Evolutionary conservation across 2,888 invertebrate genomes (phyloP).

Genomic region (Agrenia bidenticulata): DNA sequence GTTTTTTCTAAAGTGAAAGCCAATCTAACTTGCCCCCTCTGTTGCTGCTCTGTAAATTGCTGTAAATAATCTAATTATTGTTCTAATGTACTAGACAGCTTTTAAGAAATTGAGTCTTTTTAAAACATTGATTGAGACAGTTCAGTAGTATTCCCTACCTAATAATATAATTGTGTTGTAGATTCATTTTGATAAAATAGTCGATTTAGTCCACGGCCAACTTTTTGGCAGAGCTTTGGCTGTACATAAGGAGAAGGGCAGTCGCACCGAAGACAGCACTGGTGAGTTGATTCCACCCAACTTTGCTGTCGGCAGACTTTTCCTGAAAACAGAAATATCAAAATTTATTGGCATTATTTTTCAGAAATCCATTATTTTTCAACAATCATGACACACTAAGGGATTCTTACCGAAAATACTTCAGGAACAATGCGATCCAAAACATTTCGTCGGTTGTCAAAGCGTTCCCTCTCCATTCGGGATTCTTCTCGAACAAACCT

Average conservation of each 20-base stretch:
- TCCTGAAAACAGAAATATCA: not conserved
- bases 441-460: constrained; percentile 8
- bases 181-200: not conserved
- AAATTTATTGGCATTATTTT: too few relatives aligned
- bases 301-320: constrained; percentile 21
- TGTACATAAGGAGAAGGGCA: constrained; percentile 48
- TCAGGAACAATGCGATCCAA: not conserved
- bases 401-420: too few relatives aligned
- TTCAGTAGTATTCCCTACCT: not conserved
- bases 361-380: too few relatives aligned
- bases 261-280: constrained; percentile 48
- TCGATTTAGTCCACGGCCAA: constrained; percentile 37
- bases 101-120: constrained; percentile 26
- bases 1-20: too few relatives aligned
- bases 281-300: constrained; percentile 39
- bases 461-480: not conserved
- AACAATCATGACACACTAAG: too few relatives aligned
- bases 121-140: constrained; percentile 10
- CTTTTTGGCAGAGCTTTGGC: constrained; percentile 35
- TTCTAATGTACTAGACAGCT: too few relatives aligned
- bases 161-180: not conserved
- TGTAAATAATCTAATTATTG: too few relatives aligned
- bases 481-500: not conserved
- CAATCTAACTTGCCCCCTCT: too few relatives aligned
- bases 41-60: too few relatives aligned